Base-by-base conservation (phyloP, 2,797 vertebrate species). In the Triplophysa yarkandensis region DNA sequence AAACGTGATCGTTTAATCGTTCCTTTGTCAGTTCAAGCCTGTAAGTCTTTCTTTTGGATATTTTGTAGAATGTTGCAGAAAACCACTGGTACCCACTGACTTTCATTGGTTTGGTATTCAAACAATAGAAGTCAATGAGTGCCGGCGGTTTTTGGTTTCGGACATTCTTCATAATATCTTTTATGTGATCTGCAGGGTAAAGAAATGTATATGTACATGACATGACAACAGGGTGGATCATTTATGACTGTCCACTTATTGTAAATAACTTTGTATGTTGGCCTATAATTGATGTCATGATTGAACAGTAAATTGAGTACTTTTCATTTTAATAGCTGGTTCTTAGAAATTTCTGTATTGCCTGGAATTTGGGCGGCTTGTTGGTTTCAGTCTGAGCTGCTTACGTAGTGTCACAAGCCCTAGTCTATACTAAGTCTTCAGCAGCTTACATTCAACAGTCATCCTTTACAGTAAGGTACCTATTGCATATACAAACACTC, bases 351-450 rank as follows among this genome's bases (percentile, higher is more conserved):
- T 19, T 39, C 32, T 21, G 63, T 52, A 63, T 41, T 72, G 58
- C 25, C 48, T 73, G 34, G 25, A 64, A 65, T 43, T 52, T 19
- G 39, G 21, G 46, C 21, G 25, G 41, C 23, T 23, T 67, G 44
- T 68, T 46, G 43, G 36, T 3, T 30, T 71, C 57, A 58, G 41
- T 54, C 48, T 46, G 62, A 64, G 48, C 23, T 64, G 46, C 65
- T 68, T 43, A 43, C 36, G 43, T 34, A 34, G 19, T 57, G 52
- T 66, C 50, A 57, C 62, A 66, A 74, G 50, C 16, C 0, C 62
- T 48, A 74, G 62, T 66, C 62, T 74, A 66, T 74, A 74, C 71
- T 66, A 66, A 74, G 71, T 66, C 71, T 58, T 58, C 44, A n/a
- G 52, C 71, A 74, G 71, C 62, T 74, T 74, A 66, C 71, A 74